Conservation (phyloP, 2,888 invertebrate genomes). For the Hydriomena furcata region DNA sequence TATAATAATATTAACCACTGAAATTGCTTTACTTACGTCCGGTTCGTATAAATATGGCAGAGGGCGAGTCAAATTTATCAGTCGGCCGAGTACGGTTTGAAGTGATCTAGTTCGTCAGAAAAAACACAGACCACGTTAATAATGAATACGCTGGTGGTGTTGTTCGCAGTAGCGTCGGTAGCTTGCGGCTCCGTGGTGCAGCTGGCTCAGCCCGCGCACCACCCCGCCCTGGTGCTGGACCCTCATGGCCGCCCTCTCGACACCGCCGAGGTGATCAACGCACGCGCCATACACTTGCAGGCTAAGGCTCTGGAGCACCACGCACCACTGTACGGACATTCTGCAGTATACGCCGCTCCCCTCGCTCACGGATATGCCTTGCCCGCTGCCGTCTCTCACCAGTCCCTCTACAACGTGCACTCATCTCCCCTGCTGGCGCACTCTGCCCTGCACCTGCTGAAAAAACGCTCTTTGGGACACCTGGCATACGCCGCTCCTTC, state of each 20-base stretch:
- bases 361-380: conserved; percentile 46
- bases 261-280: conserved; percentile 76
- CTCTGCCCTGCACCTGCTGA: conserved; percentile 48
- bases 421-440: conserved; percentile 52
- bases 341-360: conserved; percentile 43
- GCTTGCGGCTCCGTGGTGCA: conserved; percentile 80
- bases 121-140: conserved; percentile 55
- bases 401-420: conserved; percentile 31
- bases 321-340: conserved; percentile 52
- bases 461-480: conserved; percentile 56
- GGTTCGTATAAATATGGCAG: conserved; percentile 64
- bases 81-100: conserved; percentile 63
- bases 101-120: conserved; percentile 66
- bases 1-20: conserved; percentile 43
- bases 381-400: conserved; percentile 51
- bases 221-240: conserved; percentile 74
- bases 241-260: conserved; percentile 76
- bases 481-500: conserved; percentile 48
- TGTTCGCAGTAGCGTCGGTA: conserved; percentile 84
- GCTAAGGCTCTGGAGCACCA: conserved; percentile 74
- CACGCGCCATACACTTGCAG: conserved; percentile 74
- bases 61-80: conserved; percentile 55
- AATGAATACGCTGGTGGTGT: conserved; percentile 82
- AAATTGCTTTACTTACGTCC: conserved; percentile 69
- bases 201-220: conserved; percentile 72